Conservation (phyloP, 2,113 vertebrate species). For the Alligator mississippiensis region DNA sequence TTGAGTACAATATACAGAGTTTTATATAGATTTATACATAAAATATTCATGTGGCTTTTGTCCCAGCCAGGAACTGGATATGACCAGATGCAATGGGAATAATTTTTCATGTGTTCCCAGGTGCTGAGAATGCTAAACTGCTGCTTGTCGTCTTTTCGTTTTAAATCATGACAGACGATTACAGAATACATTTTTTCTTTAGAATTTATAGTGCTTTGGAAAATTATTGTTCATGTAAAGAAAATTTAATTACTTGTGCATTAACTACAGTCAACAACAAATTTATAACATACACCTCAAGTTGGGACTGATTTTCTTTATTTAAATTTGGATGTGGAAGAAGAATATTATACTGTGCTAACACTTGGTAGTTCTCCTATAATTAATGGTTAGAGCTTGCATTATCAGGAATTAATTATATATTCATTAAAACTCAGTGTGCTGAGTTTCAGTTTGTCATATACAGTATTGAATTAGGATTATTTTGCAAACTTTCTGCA, state of each 20-base stretch:
- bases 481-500: constrained; percentile 7
- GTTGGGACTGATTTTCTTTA: constrained; percentile 33
- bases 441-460: constrained; percentile 14
- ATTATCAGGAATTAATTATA: constrained; percentile 23
- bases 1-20: constrained; percentile 64
- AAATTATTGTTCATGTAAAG: constrained; percentile 51
- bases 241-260: constrained; percentile 71
- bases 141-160: constrained; percentile 67
- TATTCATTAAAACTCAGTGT: constrained; percentile 29
- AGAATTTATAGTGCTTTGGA: constrained; percentile 63
- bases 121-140: constrained; percentile 54
- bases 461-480: constrained; percentile 36
- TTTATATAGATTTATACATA: constrained; percentile 75
- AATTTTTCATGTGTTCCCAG: constrained; percentile 65
- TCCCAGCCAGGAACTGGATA: constrained; percentile 64
- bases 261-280: constrained; percentile 61
- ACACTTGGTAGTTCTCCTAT: background rate
- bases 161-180: constrained; percentile 69
- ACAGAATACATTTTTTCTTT: constrained; percentile 49
- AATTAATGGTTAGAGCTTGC: background rate
- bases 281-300: constrained; percentile 51
- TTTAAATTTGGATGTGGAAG: background rate
- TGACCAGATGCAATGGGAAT: constrained; percentile 56
- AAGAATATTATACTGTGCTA: background rate
- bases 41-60: constrained; percentile 73